These are phyloP conservation scores for Ficedula albicollis DNA, from an alignment of 2,797 vertebrate genomes.

Conservation along the genomic window DNA sequence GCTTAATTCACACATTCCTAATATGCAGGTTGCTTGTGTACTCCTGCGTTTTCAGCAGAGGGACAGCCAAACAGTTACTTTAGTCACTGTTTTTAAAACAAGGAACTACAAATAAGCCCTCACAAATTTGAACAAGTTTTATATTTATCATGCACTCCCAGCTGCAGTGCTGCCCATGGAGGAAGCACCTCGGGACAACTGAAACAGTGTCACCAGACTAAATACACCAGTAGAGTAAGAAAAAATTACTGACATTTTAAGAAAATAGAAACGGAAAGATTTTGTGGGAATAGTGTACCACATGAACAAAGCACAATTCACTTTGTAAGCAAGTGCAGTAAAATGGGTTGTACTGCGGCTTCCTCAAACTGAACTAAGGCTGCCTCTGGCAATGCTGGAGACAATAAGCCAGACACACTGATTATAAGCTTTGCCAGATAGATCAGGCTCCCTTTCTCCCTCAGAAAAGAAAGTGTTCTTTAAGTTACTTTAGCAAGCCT, in stretches of 20 bases:
- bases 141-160: not conserved
- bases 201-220: not conserved
- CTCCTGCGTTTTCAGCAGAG: not conserved
- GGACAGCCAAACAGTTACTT: not conserved
- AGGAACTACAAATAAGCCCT: not conserved
- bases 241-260: not conserved
- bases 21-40: not conserved
- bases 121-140: not conserved
- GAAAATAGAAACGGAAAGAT: not conserved
- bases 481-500: conserved; percentile 12
- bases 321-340: not conserved
- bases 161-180: not conserved
- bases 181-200: not conserved
- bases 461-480: not conserved
- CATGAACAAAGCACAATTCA: not conserved
- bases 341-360: not conserved
- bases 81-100: not conserved
- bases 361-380: not conserved
- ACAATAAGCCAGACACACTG: conserved; percentile 2
- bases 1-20: not conserved
- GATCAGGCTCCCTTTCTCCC: not conserved
- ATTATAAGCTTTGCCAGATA: not conserved
- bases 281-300: not conserved
- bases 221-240: not conserved
- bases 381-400: not conserved